Percentiles rank a stretch among this genome's conserved stretches.
Conservation (phyloP, 2,888 invertebrate genomes). For the Phaonia tiefii region DNA sequence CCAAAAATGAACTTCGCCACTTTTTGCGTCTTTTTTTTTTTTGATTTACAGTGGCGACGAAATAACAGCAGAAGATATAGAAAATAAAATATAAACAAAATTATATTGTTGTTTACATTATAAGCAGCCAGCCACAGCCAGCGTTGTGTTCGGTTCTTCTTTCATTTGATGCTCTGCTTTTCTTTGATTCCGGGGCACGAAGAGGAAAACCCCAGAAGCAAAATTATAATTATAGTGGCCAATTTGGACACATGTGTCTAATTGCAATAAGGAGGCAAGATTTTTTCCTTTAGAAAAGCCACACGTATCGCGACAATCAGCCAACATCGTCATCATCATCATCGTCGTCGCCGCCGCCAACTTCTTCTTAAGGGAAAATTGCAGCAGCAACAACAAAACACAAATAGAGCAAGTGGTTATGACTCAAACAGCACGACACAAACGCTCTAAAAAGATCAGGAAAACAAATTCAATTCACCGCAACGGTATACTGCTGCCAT, state of each 20-base stretch:
- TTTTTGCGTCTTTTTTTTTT: constrained; percentile 56
- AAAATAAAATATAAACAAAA: constrained; percentile 51
- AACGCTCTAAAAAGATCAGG: not conserved
- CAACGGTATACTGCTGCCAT: not conserved
- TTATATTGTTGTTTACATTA: constrained; percentile 21
- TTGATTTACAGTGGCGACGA: not conserved
- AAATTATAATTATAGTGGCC: constrained; percentile 60
- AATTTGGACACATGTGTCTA: constrained; percentile 65
- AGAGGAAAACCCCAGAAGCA: not conserved
- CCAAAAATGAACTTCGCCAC: constrained; percentile 64
- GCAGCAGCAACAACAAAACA: constrained; percentile 22
- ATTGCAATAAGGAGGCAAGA: constrained; percentile 47
- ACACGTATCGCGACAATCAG: not conserved
- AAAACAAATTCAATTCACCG: not conserved
- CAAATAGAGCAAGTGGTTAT: constrained; percentile 64
- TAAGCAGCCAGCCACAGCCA: no score
- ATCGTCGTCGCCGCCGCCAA: constrained; percentile 5
- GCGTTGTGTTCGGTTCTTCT: constrained; percentile 13
- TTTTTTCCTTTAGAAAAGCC: constrained; percentile 18
- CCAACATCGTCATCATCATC: constrained; percentile 38
- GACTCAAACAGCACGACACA: constrained; percentile 53
- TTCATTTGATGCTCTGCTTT: not conserved
- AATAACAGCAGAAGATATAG: constrained; percentile 29
- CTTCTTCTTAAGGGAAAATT: no score
- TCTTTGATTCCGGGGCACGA: not conserved